Evolutionary conservation across 2,797 vertebrate genomes (phyloP).

Genomic region (Garrulus glandarius): DNA sequence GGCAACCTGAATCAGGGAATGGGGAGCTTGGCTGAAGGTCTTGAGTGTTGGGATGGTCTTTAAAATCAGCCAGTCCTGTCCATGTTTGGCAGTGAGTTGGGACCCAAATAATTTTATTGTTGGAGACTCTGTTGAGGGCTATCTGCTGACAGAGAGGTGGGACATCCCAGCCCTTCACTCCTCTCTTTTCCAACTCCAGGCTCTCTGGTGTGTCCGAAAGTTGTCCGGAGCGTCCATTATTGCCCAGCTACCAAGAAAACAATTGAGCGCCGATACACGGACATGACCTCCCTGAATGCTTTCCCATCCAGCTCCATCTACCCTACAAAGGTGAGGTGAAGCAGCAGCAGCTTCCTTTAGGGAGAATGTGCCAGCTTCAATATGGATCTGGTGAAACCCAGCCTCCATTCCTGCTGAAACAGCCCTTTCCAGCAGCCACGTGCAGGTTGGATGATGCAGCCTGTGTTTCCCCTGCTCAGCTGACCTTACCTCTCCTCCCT

Average conservation of each 20-base stretch:
- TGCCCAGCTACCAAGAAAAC: constrained; percentile 97
- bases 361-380: not conserved
- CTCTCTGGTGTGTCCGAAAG: constrained; percentile 93
- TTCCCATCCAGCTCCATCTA: constrained; percentile 91
- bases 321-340: constrained; percentile 88
- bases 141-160: not conserved
- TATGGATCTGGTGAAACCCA: not conserved
- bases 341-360: not conserved
- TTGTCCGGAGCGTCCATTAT: constrained; percentile 95
- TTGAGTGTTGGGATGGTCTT: not conserved
- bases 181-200: constrained; percentile 71
- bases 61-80: not conserved
- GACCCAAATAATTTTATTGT: not conserved
- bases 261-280: constrained; percentile 91
- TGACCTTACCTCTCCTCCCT: not conserved
- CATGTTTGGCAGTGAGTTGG: fast-evolving
- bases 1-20: not conserved
- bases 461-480: not conserved
- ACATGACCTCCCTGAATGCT: constrained; percentile 92
- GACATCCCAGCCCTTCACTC: not conserved
- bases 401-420: not conserved
- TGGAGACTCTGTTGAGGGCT: not conserved
- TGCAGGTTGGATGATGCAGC: not conserved
- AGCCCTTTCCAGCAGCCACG: not conserved
- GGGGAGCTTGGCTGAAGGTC: not conserved